Conservation (phyloP, 2,888 invertebrate species). For the Drosophila phalerata region DNA sequence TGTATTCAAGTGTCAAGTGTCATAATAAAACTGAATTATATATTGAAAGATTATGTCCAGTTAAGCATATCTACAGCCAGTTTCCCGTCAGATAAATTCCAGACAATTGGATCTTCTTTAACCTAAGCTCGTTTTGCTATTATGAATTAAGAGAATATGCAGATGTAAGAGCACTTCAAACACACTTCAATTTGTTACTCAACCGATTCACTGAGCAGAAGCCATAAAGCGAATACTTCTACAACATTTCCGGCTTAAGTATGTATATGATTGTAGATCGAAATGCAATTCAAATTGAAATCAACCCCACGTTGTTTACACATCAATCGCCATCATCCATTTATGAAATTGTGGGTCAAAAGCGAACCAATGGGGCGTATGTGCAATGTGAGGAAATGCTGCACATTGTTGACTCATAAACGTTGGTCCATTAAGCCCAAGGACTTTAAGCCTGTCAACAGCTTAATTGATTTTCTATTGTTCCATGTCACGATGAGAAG, state of each 20-base stretch:
- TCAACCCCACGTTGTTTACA: constrained; percentile 43
- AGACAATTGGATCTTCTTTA: neutral
- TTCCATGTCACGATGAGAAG: constrained; percentile 16
- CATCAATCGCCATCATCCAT: constrained; percentile 16
- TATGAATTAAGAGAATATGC: neutral
- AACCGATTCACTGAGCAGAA: neutral
- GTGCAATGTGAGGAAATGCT: constrained; percentile 26
- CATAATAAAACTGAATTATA: neutral
- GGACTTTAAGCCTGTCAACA: constrained; percentile 20
- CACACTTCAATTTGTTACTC: neutral
- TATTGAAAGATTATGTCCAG: neutral
- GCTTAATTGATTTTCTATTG: constrained; percentile 70
- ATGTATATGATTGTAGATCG: constrained; percentile 26
- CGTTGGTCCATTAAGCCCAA: constrained; percentile 20
- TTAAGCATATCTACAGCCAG: neutral
- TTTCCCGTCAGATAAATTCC: neutral
- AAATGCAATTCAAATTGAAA: constrained; percentile 46
- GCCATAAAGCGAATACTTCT: constrained; percentile 10
- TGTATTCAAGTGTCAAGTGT: too few relatives aligned
- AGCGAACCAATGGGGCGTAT: constrained; percentile 26
- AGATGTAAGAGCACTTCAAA: neutral
- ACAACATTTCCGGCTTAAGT: constrained; percentile 1
- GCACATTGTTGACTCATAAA: constrained; percentile 38
- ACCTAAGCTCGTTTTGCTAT: constrained; percentile 2
- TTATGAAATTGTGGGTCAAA: constrained; percentile 29